These are phyloP conservation scores for Ceyx cyanopectus DNA, from an alignment of 2,113 vertebrate species.

Conservation along the genomic window DNA sequence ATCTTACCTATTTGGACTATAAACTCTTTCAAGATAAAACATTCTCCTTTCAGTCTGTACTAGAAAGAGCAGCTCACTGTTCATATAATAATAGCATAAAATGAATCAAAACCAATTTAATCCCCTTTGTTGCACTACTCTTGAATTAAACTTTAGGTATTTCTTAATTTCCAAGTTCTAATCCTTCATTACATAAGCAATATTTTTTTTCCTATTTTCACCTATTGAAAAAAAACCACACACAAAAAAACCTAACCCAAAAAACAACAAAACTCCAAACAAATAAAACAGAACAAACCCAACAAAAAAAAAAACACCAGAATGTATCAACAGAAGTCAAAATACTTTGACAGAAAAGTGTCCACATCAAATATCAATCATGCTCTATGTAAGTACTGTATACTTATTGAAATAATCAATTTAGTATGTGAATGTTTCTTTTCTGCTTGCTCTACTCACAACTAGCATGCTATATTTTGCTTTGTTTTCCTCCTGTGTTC, in stretches of 20 bases:
- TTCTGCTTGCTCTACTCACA: neutral
- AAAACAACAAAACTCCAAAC: no score
- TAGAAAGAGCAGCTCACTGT: neutral
- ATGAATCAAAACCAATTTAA: neutral
- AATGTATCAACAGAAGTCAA: neutral
- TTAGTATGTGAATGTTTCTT: neutral
- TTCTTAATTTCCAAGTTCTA: neutral
- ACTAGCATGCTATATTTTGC: neutral
- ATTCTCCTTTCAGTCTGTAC: neutral
- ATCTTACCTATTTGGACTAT: neutral
- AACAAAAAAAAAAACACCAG: neutral
- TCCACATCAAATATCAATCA: neutral
- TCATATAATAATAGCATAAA: neutral
- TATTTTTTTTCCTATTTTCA: neutral
- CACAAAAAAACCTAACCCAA: no score
- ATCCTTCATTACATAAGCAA: neutral
- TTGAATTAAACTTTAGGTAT: neutral
- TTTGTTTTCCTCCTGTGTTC: neutral
- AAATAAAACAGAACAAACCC: no score
- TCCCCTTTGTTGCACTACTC: neutral
- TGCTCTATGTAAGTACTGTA: neutral
- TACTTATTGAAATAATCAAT: neutral
- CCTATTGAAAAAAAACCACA: neutral
- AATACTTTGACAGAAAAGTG: neutral
- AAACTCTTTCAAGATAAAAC: neutral